phyloP scores from a whole-genome alignment of 2,888 invertebrate genomes.

The Spilarctia lutea region DNA sequence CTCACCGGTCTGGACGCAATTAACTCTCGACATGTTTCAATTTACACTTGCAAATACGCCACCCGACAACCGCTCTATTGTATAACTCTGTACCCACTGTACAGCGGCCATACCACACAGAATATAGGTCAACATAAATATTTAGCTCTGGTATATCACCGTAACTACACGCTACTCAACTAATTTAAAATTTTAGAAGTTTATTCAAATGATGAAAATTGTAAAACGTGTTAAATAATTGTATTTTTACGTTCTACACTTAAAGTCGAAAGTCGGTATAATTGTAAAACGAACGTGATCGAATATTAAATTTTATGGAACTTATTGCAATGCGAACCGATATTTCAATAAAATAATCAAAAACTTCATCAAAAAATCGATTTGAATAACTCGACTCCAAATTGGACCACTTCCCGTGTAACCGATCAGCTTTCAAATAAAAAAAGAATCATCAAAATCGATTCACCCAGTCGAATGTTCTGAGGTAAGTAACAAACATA shows the following conservation, averaged over 20 bases:
- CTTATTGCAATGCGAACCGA: too few species aligned
- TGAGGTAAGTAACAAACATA: too few species aligned
- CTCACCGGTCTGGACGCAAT: constrained; percentile 76
- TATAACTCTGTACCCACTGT: constrained; percentile 50
- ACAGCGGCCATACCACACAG: constrained; percentile 24
- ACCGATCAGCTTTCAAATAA: too few species aligned
- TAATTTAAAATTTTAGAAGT: constrained; percentile 9
- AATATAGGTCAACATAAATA: constrained; percentile 58
- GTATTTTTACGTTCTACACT: neutral
- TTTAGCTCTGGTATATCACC: constrained; percentile 39
- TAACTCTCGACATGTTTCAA: constrained; percentile 84
- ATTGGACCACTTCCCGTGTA: too few species aligned
- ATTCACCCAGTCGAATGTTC: too few species aligned
- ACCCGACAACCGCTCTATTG: constrained; percentile 62
- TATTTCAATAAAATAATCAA: too few species aligned
- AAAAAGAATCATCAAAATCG: too few species aligned
- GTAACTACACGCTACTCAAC: constrained; percentile 1
- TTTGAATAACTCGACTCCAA: too few species aligned
- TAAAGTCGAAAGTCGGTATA: neutral
- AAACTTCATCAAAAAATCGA: too few species aligned
- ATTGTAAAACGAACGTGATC: neutral
- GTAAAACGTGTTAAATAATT: neutral
- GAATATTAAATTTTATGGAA: neutral
- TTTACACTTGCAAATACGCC: constrained; percentile 83
- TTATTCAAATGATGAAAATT: constrained; percentile 2